These are phyloP conservation scores for Pseudoatta argentina DNA, from an alignment of 1,140 invertebrate genomes.

Conservation along the genomic window DNA sequence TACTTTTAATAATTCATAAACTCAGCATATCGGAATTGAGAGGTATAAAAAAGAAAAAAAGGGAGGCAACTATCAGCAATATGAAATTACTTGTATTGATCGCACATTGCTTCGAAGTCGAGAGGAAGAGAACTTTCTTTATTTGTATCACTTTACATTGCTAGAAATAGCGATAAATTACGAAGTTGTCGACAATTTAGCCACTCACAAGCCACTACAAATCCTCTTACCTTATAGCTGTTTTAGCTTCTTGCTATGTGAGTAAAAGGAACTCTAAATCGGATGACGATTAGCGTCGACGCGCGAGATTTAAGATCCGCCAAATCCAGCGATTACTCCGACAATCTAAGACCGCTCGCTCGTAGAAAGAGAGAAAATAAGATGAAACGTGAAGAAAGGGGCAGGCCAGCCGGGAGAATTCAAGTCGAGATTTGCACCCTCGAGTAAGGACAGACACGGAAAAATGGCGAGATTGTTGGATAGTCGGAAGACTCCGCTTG, in stretches of 20 bases:
- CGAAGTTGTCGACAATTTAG: not conserved
- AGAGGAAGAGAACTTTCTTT: not conserved
- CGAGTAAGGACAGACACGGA: slow-evolving; percentile 44
- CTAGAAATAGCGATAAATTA: slow-evolving; percentile 14
- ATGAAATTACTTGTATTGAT: slow-evolving; percentile 34
- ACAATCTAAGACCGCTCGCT: slow-evolving; percentile 8
- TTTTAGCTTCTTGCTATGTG: not conserved
- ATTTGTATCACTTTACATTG: not conserved
- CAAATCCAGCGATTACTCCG: slow-evolving; percentile 47
- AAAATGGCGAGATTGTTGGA: slow-evolving; percentile 54
- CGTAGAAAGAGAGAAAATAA: not conserved
- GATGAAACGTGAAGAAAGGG: not conserved
- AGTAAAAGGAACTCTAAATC: slow-evolving; percentile 30
- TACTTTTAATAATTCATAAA: slow-evolving; percentile 16
- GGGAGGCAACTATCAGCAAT: not conserved
- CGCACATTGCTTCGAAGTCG: not conserved
- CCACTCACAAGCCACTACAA: slow-evolving; percentile 20
- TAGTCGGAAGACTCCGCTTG: slow-evolving; percentile 25
- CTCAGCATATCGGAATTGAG: not conserved
- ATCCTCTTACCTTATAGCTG: slow-evolving; percentile 36
- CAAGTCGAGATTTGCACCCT: slow-evolving; percentile 42
- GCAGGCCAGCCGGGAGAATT: not conserved
- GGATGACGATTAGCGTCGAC: slow-evolving; percentile 50
- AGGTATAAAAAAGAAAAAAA: not conserved
- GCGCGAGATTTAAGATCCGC: slow-evolving; percentile 51